These are phyloP conservation scores for Petrocephalus zakoni DNA, from an alignment of 2,113 vertebrate genomes.

Conservation along the genomic window DNA sequence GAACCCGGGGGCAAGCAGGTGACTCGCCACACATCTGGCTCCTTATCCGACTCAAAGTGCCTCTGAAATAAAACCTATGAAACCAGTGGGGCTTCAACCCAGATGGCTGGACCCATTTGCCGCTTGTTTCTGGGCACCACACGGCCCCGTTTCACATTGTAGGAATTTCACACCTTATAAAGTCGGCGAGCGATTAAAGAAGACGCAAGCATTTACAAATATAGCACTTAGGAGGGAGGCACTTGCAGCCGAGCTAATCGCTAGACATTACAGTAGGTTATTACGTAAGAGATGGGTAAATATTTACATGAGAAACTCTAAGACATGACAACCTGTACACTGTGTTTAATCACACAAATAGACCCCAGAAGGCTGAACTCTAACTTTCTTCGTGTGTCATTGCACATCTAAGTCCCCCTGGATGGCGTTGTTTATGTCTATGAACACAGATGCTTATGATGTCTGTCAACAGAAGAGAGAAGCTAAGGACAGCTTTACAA, in stretches of 20 bases:
- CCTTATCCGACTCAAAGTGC: background rate
- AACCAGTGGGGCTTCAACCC: background rate
- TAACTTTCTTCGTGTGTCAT: background rate
- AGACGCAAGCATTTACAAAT: background rate
- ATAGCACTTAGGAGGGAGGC: background rate
- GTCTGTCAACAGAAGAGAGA: background rate
- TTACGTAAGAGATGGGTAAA: background rate
- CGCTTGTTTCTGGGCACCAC: background rate
- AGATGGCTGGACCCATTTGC: background rate
- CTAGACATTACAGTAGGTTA: background rate
- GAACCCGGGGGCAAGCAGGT: background rate
- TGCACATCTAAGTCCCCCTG: background rate
- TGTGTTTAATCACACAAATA: background rate
- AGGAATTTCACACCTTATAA: slow-evolving; percentile 10
- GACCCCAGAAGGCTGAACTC: background rate
- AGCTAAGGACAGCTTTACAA: background rate
- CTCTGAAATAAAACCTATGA: slow-evolving; percentile 6
- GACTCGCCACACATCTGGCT: slow-evolving; percentile 2
- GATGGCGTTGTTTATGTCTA: background rate
- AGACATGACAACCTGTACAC: background rate
- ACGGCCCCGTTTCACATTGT: background rate
- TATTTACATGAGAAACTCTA: background rate
- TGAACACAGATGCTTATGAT: background rate
- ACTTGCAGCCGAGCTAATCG: background rate
- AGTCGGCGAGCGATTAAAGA: background rate